Evolutionary conservation across 2,113 vertebrate species (phyloP), one percentile per base, ranked within the genome.

Genomic region (Centropristis striata): DNA sequence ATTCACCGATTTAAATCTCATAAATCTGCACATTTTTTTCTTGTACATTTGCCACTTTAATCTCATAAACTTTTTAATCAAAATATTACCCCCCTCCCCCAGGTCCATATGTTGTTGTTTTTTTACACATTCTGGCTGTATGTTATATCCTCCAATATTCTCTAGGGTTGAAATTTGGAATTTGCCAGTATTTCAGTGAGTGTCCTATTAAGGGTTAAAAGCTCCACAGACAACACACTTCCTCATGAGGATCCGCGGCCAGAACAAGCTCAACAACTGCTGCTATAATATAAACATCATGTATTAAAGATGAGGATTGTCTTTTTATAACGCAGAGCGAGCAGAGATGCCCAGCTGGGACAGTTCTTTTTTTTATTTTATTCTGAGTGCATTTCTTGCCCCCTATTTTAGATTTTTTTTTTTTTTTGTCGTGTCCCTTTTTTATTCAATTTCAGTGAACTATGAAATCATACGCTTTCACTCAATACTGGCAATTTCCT

Each of bases 391-490:
- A 77, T 77, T 74, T 72, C 36, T 78, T 39, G 37, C 39, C 65
- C 50, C 37, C 50, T 21, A 7, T 74, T 71, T 65, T 25, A 25
- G 55, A 72, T 76, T 77, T 78, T 60, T 58, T n/a, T n/a, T n/a
- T n/a, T n/a, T n/a, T n/a, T n/a, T 32, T 32, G 32, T 32, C 32
- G 32, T 78, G 42, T 58, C 47, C 64, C 21, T 54, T 79, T 86
- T 85, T 78, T 8, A 76, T 69, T 80, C 59, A 51, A 32, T 88
- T 89, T 80, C 80, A 86, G 67, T 70, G 72, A 78, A 83, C 80
- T 81, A 80, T 93, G 80, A 88, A 92, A 91, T 91, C 84, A 88
- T 86, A 87, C 57, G 76, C 72, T 83, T 64, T 80, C 58, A 46
- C 39, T 65, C 60, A 37, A 66, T 37, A 44, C 58, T 71, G 72